These are phyloP conservation scores for Atethmia centrago DNA, from an alignment of 2,888 invertebrate species.

Conservation along the genomic window DNA sequence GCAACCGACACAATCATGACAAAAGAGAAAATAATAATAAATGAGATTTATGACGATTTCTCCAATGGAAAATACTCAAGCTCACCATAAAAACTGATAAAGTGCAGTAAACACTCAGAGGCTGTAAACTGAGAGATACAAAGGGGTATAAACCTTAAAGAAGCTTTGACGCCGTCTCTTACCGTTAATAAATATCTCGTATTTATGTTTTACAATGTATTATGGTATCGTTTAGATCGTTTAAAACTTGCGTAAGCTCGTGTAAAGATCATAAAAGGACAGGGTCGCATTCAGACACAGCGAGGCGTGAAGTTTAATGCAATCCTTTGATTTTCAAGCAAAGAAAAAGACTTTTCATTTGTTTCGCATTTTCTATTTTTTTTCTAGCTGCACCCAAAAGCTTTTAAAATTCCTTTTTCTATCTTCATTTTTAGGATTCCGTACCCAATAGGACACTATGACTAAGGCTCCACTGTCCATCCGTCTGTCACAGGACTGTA, in stretches of 20 bases:
- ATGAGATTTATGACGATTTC: constrained; percentile 43
- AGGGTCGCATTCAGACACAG: constrained; percentile 35
- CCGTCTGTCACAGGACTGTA: too few species aligned
- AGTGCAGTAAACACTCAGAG: constrained; percentile 57
- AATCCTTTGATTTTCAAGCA: background rate
- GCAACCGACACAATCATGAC: constrained; percentile 57
- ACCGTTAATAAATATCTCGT: constrained; percentile 65
- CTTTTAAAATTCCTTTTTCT: constrained; percentile 5
- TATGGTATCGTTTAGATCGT: constrained; percentile 66
- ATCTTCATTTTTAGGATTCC: background rate
- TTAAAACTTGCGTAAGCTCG: constrained; percentile 70
- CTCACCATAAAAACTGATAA: constrained; percentile 60
- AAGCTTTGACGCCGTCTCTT: constrained; percentile 59
- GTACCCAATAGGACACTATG: too few species aligned
- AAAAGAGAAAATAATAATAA: constrained; percentile 50
- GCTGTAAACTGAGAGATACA: constrained; percentile 51
- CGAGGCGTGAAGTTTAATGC: background rate
- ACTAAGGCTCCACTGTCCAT: too few species aligned
- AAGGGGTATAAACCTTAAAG: constrained; percentile 63
- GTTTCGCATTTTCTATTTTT: too few species aligned
- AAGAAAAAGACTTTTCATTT: background rate
- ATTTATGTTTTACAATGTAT: constrained; percentile 63
- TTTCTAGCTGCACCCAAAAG: background rate
- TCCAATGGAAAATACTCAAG: constrained; percentile 40
- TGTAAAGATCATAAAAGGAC: constrained; percentile 69